Percentiles rank a stretch among this genome's conserved stretches.
These are phyloP conservation scores for Isichthys henryi DNA, from an alignment of 2,113 vertebrate species.

Conservation along the genomic window DNA sequence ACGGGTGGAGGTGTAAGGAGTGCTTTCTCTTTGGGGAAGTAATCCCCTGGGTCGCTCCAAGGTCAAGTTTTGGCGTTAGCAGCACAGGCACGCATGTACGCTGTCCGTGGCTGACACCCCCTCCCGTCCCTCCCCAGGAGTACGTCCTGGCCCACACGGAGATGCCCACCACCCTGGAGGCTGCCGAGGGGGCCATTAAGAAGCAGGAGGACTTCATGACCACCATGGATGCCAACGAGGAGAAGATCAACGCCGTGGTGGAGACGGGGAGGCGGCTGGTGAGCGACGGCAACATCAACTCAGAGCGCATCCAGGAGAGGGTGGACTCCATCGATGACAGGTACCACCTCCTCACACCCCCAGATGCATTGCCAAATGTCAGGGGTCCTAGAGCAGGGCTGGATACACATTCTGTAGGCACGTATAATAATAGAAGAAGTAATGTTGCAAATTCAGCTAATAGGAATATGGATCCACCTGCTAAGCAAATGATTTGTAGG, in stretches of 20 bases:
- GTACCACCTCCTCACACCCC: slow-evolving; percentile 43
- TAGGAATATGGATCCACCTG: background rate
- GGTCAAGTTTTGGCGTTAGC: background rate
- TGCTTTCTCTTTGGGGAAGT: background rate
- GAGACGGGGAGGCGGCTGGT: slow-evolving; percentile 86
- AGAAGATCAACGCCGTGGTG: slow-evolving; percentile 90
- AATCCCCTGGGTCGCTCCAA: background rate
- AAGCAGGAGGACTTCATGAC: slow-evolving; percentile 99
- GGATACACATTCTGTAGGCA: background rate
- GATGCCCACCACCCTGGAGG: slow-evolving; percentile 92
- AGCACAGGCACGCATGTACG: background rate
- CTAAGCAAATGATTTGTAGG: background rate
- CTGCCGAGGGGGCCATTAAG: slow-evolving; percentile 91
- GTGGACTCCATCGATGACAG: slow-evolving; percentile 94
- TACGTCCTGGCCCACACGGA: slow-evolving; percentile 94
- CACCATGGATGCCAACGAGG: slow-evolving; percentile 96
- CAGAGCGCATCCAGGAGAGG: slow-evolving; percentile 93
- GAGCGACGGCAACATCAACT: slow-evolving; percentile 86
- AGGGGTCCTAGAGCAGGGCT: background rate
- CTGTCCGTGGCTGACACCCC: background rate
- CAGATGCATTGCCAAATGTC: background rate
- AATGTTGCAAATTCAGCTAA: background rate
- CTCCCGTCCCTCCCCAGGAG: slow-evolving; percentile 59
- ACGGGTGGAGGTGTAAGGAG: background rate
- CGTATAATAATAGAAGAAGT: background rate